Base-by-base conservation (phyloP, 2,888 invertebrate species). In the Pyrocoelia pectoralis region DNA sequence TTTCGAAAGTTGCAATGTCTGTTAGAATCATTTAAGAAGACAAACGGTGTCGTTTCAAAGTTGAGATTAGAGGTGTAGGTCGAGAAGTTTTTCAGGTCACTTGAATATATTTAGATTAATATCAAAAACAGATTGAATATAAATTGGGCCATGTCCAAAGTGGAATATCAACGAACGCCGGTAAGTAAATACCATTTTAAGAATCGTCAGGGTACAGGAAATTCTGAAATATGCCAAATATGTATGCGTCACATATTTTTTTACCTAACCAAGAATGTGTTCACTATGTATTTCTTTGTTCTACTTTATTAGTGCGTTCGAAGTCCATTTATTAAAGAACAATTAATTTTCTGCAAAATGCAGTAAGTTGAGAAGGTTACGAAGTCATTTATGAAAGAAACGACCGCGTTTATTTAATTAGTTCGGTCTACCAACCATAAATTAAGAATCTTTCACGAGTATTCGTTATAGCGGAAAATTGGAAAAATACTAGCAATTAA, bases 221-320 rank as follows among this genome's bases (percentile, higher is more conserved):
- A 15, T 43, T 43, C 15, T 15, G 19, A 28, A 52, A 28, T 46
- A 52, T 58, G 58, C 51, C 58, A 58, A 58, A 52, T 46, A 58
- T 58, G 58, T 24, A 43, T 58, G 43, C 52, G 58, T 58, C 51
- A 58, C 18, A 24, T 24, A n/a, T n/a, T n/a, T n/a, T 33, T 33
- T n/a, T 33, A 33, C n/a, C 10, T 33, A 33, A 24, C 3, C 8
- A 24, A 24, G 14, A 40, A 40, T 12, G 40, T 17, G 15, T 5
- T 12, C n/a, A 43, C 12, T 6, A 17, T 2, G 6, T 6, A 15
- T 12, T 14, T 43, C 13, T 12, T 17, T 43, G 43, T 12, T 4
- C 43, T 17, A 43, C 14, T 40, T 40, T 40, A 4, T 14, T 14
- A 40, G 24, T 24, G 24, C 24, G 24, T 24, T 24, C 24, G 6